These are phyloP conservation scores for Eupeodes luniger DNA, from an alignment of 2,888 invertebrate species.

Conservation along the genomic window DNA sequence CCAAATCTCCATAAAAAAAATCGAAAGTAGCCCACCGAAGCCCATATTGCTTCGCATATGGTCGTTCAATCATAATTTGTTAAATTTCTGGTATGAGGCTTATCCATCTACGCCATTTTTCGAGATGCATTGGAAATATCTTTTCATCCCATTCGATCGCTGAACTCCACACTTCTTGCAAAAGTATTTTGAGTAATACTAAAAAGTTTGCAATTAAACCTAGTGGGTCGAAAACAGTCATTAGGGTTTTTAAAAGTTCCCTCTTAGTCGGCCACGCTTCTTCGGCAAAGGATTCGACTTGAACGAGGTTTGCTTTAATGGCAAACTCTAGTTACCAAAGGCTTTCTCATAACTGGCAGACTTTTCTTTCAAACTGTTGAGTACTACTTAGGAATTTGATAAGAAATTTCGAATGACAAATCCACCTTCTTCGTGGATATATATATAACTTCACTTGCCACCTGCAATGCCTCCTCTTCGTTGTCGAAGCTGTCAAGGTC, in stretches of 20 bases:
- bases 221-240: background rate
- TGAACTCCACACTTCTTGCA: background rate
- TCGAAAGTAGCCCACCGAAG: background rate
- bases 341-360: too few relatives aligned
- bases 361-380: too few relatives aligned
- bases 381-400: too few relatives aligned
- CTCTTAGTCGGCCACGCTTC: background rate
- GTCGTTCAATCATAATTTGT: background rate
- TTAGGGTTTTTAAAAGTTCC: background rate
- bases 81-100: background rate
- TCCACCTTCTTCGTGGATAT: too few relatives aligned
- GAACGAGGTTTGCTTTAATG: background rate
- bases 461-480: too few relatives aligned
- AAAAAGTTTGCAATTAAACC: background rate
- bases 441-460: too few relatives aligned
- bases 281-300: background rate
- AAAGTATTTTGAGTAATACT: conserved; percentile 1
- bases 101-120: background rate
- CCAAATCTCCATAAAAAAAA: background rate
- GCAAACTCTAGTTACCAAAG: rapidly evolving
- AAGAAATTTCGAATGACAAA: too few relatives aligned
- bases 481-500: too few relatives aligned
- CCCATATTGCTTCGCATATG: too few relatives aligned
- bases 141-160: background rate
- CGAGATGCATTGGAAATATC: background rate